These are phyloP conservation scores for Gallinago nigripennis DNA, from an alignment of 2,797 vertebrate species.

Conservation along the genomic window DNA sequence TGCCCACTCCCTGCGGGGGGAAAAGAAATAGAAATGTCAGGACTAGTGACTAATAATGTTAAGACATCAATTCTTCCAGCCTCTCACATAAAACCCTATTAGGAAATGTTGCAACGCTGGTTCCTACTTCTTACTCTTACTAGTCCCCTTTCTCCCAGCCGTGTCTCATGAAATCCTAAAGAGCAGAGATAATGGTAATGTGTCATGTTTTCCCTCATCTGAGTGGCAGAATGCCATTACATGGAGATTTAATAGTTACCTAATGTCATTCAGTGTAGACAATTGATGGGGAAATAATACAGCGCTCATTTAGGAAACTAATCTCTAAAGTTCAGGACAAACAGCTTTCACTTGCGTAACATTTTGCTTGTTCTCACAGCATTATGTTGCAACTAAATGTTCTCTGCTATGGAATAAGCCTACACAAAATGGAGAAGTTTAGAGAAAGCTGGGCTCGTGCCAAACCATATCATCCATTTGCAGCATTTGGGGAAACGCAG, in stretches of 20 bases:
- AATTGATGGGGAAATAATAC: conserved; percentile 67
- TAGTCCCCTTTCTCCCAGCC: background rate
- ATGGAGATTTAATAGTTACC: conserved; percentile 51
- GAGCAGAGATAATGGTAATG: background rate
- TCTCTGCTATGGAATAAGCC: conserved; percentile 61
- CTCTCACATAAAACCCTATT: background rate
- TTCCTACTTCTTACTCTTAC: background rate
- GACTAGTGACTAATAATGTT: background rate
- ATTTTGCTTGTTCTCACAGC: conserved; percentile 51
- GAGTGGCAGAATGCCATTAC: conserved; percentile 13
- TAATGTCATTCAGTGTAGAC: conserved; percentile 53
- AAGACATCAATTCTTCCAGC: background rate
- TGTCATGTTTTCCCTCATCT: conserved; percentile 14
- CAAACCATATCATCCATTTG: conserved; percentile 68
- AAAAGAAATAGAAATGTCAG: background rate
- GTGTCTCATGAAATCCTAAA: background rate
- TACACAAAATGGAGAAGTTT: conserved; percentile 70
- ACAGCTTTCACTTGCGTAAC: conserved; percentile 66
- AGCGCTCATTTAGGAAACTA: conserved; percentile 70
- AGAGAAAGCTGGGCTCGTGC: conserved; percentile 38
- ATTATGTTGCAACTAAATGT: conserved; percentile 60
- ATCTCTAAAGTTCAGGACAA: conserved; percentile 68
- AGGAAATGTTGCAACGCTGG: background rate
- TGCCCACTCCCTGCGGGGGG: conserved; percentile 81
- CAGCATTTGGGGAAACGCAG: conserved; percentile 55